Evolutionary conservation across 2,888 invertebrate species (phyloP), one percentile per base, ranked within the genome.

Genomic region (Conchocele bisecta): DNA sequence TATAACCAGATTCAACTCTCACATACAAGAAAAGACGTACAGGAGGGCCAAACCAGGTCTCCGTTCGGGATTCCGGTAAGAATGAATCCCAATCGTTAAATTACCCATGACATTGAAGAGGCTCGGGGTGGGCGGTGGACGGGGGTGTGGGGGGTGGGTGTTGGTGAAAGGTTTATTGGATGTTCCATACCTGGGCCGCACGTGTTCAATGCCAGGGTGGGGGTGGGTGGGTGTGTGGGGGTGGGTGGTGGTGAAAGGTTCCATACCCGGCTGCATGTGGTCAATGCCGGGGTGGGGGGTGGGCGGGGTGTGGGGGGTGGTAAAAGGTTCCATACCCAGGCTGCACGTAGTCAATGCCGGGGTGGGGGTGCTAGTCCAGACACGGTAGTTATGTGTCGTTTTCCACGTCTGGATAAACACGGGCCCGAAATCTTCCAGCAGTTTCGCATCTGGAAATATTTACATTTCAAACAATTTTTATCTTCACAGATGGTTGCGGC

Each of bases 381-480:
- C 93, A 87, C 95, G 95, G 90, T 96, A 98, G 86, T 97, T 97
- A 83, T 96, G 95, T 0, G 98, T 98, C 39, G 94, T 93, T 89
- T 95, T 95, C 94, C 97, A 98, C 6, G 96, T 95, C 15, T 93
- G 90, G 90, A 99, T 93, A 90, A 97, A 99, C 77, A 93, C 93
- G 3, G 94, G 92, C 91, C 98, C 98, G 91, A 96, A 99, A 81
- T 97, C 95, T 82, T 98, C 97, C 51, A 85, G 42, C 29, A 85
- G 58, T 56, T 88, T 88, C 5, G 83, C 78, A 83, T 90, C 90
- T 90, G 75, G 33, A 83, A 63, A 9, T 9, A 42, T 9, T 20
- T n/a, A 6, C 9, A n/a, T 42, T 9, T 9, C 7, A 9, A 22
- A 42, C n/a, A 9, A 6, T 42, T n/a, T 42, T 20, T 9, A 20